phyloP scores from a whole-genome alignment of 1,140 invertebrate species.

The Meteorus sp. region DNA sequence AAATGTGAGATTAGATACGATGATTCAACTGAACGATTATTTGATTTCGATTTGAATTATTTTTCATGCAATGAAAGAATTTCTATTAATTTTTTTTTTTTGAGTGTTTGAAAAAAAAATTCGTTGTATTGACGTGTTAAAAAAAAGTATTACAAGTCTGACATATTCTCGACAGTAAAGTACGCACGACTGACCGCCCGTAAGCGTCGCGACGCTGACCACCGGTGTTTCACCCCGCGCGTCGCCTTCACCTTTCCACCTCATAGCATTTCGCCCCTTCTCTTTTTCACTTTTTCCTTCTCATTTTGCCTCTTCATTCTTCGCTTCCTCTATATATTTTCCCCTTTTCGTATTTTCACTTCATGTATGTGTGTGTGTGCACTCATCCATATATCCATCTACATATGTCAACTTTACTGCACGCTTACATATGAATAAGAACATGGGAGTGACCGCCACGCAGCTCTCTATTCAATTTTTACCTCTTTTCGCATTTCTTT shows the following conservation, averaged over 20 bases:
- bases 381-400: too few relatives aligned
- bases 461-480: too few relatives aligned
- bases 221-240: conserved; percentile 29
- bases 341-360: neutral
- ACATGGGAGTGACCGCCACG: too few relatives aligned
- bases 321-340: neutral
- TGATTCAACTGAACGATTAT: too few relatives aligned
- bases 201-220: conserved; percentile 51
- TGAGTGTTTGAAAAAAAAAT: neutral
- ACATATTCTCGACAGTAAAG: conserved; percentile 44
- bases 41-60: too few relatives aligned
- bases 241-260: conserved; percentile 20
- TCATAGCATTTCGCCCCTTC: conserved; percentile 2
- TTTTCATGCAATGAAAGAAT: neutral
- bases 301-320: conserved; percentile 29
- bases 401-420: too few relatives aligned
- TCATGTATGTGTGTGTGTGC: too few relatives aligned
- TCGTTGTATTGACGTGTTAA: conserved; percentile 1
- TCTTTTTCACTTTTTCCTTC: conserved; percentile 31
- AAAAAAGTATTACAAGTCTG: conserved; percentile 19
- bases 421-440: too few relatives aligned
- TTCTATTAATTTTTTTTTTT: conserved; percentile 2
- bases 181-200: conserved; percentile 53
- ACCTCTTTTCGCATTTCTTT: too few relatives aligned
- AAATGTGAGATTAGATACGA: too few relatives aligned